phyloP scores from a whole-genome alignment of 2,797 vertebrate genomes.

The Micropoecilia bifurca region DNA sequence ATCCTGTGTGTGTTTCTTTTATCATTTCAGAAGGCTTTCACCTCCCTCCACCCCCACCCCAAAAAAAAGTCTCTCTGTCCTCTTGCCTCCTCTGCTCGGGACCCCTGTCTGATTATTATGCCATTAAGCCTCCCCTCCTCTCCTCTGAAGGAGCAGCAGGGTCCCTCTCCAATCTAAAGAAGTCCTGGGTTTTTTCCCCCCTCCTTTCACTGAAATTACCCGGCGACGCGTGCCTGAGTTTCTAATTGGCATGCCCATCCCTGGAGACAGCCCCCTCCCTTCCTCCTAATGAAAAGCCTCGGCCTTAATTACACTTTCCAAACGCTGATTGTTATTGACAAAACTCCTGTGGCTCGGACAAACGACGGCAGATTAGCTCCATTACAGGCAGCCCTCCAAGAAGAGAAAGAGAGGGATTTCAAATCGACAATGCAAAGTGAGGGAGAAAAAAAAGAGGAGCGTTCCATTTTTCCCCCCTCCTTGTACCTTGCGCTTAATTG shows the following conservation, averaged over 20 bases:
- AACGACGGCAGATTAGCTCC: constrained; percentile 89
- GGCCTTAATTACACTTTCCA: constrained; percentile 91
- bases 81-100: constrained; percentile 71
- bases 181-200: constrained; percentile 82
- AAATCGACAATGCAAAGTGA: constrained; percentile 82
- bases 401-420: constrained; percentile 83
- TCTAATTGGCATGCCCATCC: constrained; percentile 87
- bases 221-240: constrained; percentile 89
- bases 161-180: constrained; percentile 88
- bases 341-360: constrained; percentile 90
- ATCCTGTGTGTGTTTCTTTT: constrained; percentile 63
- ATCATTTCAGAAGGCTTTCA: constrained; percentile 69
- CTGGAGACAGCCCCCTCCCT: constrained; percentile 86
- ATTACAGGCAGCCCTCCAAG: constrained; percentile 88
- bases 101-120: constrained; percentile 87
- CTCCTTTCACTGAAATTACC: constrained; percentile 87
- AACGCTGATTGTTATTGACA: constrained; percentile 92
- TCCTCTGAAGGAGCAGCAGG: constrained; percentile 84
- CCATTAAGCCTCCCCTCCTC: constrained; percentile 84
- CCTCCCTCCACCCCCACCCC: constrained; percentile 31
- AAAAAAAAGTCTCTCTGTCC: constrained; percentile 68
- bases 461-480: constrained; percentile 67
- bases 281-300: constrained; percentile 90
- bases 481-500: constrained; percentile 83
- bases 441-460: constrained; percentile 51